A percentile compares a stretch with the other conserved stretches of the same genome.
These are phyloP conservation scores for Masticophis lateralis DNA, from an alignment of 2,797 vertebrate genomes.

Conservation along the genomic window DNA sequence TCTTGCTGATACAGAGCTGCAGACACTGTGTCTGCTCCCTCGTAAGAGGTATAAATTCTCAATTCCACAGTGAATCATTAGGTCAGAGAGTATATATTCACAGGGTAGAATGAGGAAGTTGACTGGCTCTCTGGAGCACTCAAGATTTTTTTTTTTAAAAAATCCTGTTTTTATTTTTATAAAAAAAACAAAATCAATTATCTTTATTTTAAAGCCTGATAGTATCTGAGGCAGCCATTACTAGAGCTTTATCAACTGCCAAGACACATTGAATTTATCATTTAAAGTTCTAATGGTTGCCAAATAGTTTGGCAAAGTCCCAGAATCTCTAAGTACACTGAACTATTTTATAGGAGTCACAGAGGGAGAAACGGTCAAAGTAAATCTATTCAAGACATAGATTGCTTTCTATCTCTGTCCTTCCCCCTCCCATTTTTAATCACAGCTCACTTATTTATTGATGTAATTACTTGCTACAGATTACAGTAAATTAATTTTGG, in stretches of 20 bases:
- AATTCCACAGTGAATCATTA: not conserved
- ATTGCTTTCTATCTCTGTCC: constrained; percentile 21
- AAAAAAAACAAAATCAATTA: constrained; percentile 43
- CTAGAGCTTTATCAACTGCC: constrained; percentile 30
- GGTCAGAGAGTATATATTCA: constrained; percentile 11
- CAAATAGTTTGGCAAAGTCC: constrained; percentile 52
- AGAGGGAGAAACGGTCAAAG: constrained; percentile 21
- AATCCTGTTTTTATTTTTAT: constrained; percentile 32
- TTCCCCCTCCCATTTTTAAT: not conserved
- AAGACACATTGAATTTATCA: constrained; percentile 37
- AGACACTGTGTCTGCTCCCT: not conserved
- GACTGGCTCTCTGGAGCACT: not conserved
- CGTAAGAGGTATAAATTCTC: constrained; percentile 16
- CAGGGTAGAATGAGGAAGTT: not conserved
- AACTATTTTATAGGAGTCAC: constrained; percentile 36
- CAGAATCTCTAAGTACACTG: constrained; percentile 37
- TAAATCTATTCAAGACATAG: constrained; percentile 39
- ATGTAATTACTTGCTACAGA: not conserved
- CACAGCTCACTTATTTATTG: constrained; percentile 7
- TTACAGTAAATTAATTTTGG: not conserved
- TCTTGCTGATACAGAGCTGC: constrained; percentile 1
- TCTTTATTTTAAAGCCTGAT: constrained; percentile 45
- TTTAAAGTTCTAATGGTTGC: constrained; percentile 30
- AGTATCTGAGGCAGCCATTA: constrained; percentile 1
- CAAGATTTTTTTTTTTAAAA: not conserved